Conservation (phyloP, 2,113 vertebrate species). For the Gymnorhina tibicen region DNA sequence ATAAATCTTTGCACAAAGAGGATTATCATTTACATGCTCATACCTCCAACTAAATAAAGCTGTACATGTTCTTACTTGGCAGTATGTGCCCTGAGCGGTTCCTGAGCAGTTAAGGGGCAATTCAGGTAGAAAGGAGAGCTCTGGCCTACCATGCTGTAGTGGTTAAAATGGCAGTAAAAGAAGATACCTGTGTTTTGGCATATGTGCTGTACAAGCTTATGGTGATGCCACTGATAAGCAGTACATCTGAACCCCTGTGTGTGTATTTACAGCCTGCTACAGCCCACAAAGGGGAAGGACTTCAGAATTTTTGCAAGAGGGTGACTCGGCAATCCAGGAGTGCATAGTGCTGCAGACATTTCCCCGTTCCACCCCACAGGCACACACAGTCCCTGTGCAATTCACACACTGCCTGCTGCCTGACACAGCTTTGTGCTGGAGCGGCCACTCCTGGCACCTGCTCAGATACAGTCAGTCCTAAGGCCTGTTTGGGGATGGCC, state of each 20-base stretch:
- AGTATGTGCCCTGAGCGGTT: neutral
- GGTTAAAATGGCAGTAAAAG: neutral
- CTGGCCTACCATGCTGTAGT: neutral
- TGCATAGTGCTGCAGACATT: fast-evolving
- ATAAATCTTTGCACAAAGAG: neutral
- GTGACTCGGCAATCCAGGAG: neutral
- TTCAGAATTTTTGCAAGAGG: neutral
- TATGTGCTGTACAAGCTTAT: neutral
- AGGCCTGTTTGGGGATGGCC: neutral
- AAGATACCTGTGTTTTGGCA: neutral
- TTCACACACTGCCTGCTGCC: neutral
- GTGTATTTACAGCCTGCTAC: neutral
- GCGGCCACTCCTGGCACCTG: neutral
- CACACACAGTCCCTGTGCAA: fast-evolving
- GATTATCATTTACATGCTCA: neutral
- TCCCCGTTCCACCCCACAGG: neutral
- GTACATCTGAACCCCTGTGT: neutral
- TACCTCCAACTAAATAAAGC: neutral
- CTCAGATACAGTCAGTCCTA: neutral
- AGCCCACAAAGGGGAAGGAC: neutral
- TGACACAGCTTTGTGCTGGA: neutral
- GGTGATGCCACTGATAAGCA: neutral
- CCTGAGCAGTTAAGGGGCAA: neutral
- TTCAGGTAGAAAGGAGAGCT: neutral
- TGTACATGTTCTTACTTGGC: neutral